A percentile compares a stretch with the other conserved stretches of the same genome.
phyloP scores from a whole-genome alignment of 2,797 vertebrate species.

The Urocyon cinereoargenteus region DNA sequence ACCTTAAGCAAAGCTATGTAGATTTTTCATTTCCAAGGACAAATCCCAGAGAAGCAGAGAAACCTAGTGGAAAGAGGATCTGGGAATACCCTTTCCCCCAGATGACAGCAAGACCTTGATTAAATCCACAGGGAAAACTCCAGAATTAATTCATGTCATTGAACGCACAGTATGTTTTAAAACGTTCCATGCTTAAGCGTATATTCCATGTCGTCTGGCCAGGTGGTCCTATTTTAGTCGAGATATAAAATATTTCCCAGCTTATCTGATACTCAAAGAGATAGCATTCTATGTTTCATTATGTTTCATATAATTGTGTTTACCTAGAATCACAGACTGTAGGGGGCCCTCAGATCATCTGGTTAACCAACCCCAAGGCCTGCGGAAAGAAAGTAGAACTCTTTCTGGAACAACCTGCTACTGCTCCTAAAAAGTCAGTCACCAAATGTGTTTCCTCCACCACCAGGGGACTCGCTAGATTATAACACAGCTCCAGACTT shows the following conservation, averaged over 20 bases:
- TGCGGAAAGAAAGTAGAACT: background rate
- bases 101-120: background rate
- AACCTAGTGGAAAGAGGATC: background rate
- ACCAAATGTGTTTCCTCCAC: background rate
- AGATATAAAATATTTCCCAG: background rate
- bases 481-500: background rate
- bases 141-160: background rate
- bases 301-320: background rate
- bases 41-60: background rate
- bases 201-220: background rate
- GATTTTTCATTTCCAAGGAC: conserved; percentile 7
- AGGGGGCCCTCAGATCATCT: background rate
- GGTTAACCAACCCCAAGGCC: background rate
- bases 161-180: background rate
- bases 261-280: conserved; percentile 36
- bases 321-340: background rate
- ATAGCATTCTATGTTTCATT: background rate
- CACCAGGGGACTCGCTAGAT: background rate
- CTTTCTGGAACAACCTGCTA: background rate
- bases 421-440: background rate
- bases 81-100: background rate
- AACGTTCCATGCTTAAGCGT: background rate
- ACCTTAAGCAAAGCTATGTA: background rate
- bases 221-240: background rate
- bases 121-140: background rate